These are phyloP conservation scores for Papilio dardanus DNA, from an alignment of 1,140 invertebrate genomes.

Conservation along the genomic window DNA sequence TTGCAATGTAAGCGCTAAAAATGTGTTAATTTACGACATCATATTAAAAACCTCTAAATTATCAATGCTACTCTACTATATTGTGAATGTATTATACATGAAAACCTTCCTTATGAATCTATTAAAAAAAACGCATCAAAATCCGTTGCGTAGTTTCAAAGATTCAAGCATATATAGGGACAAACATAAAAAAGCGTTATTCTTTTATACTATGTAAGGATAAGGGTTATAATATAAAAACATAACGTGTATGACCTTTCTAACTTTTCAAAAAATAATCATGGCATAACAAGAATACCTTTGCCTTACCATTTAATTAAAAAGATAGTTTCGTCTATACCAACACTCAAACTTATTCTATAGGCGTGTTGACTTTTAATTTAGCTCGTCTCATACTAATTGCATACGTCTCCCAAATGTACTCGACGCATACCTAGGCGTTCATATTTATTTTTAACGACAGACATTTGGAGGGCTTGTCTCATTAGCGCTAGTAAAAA, in stretches of 20 bases:
- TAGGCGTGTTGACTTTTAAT: slow-evolving; percentile 36
- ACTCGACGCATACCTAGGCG: slow-evolving; percentile 29
- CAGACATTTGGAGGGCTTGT: slow-evolving; percentile 62
- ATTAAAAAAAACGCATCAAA: too few relatives aligned
- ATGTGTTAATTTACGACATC: too few relatives aligned
- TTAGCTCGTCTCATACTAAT: slow-evolving; percentile 41
- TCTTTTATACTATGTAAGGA: too few relatives aligned
- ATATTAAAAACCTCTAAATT: too few relatives aligned
- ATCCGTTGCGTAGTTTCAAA: too few relatives aligned
- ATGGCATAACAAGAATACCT: not conserved
- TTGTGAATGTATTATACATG: too few relatives aligned
- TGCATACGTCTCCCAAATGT: slow-evolving; percentile 46
- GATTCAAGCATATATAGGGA: too few relatives aligned
- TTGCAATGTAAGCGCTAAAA: too few relatives aligned
- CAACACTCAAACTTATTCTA: slow-evolving; percentile 22
- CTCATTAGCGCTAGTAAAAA: slow-evolving; percentile 67
- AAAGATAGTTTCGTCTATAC: slow-evolving; percentile 2
- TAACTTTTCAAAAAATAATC: not conserved
- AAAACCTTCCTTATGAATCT: too few relatives aligned
- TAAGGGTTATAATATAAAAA: not conserved
- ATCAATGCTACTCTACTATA: too few relatives aligned
- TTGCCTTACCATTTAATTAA: slow-evolving; percentile 6
- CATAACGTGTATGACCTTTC: not conserved
- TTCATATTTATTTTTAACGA: slow-evolving; percentile 39
- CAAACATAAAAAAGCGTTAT: too few relatives aligned